A percentile compares a stretch with the other conserved stretches of the same genome.
Evolutionary conservation across 2,113 vertebrate genomes (phyloP).

Genomic region (Rhinopomastus cyanomelas): DNA sequence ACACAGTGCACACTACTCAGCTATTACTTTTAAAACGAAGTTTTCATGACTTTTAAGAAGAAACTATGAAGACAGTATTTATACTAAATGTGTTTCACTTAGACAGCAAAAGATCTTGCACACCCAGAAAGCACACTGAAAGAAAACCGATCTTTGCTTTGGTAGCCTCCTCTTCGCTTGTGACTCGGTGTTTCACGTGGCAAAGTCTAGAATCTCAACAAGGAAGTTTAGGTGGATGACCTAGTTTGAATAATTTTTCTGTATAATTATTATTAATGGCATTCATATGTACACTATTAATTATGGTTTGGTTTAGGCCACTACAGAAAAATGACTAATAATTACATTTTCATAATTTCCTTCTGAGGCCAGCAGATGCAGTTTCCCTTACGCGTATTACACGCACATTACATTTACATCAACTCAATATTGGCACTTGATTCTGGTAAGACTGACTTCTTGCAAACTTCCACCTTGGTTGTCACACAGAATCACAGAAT

Average conservation of each 20-base stretch:
- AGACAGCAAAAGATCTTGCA: not conserved
- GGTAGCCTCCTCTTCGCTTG: not conserved
- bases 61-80: not conserved
- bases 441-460: not conserved
- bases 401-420: not conserved
- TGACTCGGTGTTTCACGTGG: not conserved
- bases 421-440: not conserved
- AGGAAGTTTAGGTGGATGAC: not conserved
- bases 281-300: too few species aligned
- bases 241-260: not conserved
- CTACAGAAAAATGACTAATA: not conserved
- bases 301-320: not conserved
- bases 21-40: not conserved
- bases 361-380: not conserved
- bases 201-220: not conserved
- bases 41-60: not conserved
- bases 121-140: not conserved
- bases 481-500: too few species aligned
- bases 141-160: not conserved
- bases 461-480: not conserved
- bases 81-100: not conserved
- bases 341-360: not conserved
- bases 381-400: not conserved
- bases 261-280: not conserved
- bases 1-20: not conserved